These are phyloP conservation scores for Stenodera caucasica DNA, from an alignment of 2,888 invertebrate genomes.

Conservation along the genomic window DNA sequence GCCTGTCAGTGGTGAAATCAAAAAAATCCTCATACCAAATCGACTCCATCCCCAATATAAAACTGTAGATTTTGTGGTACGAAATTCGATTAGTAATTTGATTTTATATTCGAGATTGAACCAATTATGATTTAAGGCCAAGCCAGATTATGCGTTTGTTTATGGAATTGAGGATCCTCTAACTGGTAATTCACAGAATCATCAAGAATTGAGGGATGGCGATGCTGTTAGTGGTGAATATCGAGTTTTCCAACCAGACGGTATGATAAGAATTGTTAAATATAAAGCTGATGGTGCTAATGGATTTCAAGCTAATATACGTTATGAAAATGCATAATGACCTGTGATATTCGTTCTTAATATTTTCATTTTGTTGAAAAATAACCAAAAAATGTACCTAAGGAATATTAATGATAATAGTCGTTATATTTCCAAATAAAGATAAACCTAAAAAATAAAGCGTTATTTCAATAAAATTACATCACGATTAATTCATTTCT, in stretches of 20 bases:
- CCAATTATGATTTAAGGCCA: conserved; percentile 58
- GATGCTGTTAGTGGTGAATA: conserved; percentile 75
- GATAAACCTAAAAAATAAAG: no score
- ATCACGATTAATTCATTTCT: no score
- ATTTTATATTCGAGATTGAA: neutral
- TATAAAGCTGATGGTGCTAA: conserved; percentile 74
- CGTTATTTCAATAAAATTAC: no score
- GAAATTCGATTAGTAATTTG: neutral
- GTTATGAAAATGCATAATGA: conserved; percentile 36
- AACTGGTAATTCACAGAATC: conserved; percentile 72
- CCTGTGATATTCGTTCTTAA: neutral
- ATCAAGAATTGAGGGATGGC: conserved; percentile 72
- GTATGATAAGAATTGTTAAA: conserved; percentile 69
- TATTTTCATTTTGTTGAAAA: neutral
- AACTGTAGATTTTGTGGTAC: conserved; percentile 68
- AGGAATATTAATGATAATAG: no score
- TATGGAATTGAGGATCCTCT: conserved; percentile 77
- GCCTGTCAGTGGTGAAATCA: conserved; percentile 70
- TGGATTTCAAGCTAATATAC: conserved; percentile 68
- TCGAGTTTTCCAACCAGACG: conserved; percentile 73
- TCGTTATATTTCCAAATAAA: no score
- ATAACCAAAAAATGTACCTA: neutral
- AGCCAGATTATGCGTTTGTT: conserved; percentile 74
- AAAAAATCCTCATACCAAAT: conserved; percentile 61
- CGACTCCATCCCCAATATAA: conserved; percentile 56